Conservation (phyloP, 2,113 vertebrate species). For the Ellobius talpinus region DNA sequence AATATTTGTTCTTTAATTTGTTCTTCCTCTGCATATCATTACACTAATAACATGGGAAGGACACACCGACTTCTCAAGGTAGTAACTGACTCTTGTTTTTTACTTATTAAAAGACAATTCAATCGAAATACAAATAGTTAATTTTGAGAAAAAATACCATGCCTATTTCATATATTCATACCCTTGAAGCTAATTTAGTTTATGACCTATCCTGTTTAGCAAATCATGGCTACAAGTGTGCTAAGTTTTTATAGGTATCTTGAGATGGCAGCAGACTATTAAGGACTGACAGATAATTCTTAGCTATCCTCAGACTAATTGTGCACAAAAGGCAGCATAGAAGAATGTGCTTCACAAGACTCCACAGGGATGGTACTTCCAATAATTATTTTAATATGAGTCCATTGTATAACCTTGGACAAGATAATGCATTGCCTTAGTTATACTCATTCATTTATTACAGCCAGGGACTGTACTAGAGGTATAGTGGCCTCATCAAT, state of each 20-base stretch:
- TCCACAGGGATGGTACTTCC: not conserved
- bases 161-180: not conserved
- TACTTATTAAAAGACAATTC: not conserved
- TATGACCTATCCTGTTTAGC: not conserved
- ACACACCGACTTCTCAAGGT: slow-evolving; percentile 58
- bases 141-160: not conserved
- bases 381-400: slow-evolving; percentile 32
- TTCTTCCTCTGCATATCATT: slow-evolving; percentile 64
- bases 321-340: not conserved
- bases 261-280: not conserved
- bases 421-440: not conserved
- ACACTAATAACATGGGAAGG: slow-evolving; percentile 28
- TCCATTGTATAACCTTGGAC: slow-evolving; percentile 20
- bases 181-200: not conserved
- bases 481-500: not conserved
- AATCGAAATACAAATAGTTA: not conserved
- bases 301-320: slow-evolving; percentile 42
- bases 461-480: not conserved
- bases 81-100: slow-evolving; percentile 27
- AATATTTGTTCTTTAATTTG: slow-evolving; percentile 56
- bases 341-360: not conserved
- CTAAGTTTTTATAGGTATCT: not conserved
- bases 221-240: not conserved
- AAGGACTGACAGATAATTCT: not conserved
- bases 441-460: not conserved